Evolutionary conservation across 2,113 vertebrate species (phyloP).

Genomic region (Paralichthys olivaceus): DNA sequence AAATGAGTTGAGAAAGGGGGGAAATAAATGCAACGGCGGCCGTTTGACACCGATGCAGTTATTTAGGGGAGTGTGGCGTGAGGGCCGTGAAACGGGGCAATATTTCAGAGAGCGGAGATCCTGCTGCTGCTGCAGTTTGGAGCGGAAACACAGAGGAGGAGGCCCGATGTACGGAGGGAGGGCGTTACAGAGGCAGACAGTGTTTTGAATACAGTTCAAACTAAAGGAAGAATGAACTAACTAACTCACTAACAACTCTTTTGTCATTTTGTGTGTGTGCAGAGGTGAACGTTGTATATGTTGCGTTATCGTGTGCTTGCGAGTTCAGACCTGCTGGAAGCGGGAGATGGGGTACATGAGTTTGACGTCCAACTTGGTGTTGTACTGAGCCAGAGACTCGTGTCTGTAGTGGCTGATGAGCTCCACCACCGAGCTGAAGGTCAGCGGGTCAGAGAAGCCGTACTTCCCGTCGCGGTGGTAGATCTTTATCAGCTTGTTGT

Average conservation of each 20-base stretch:
- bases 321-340: slow-evolving; percentile 90
- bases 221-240: too few species aligned
- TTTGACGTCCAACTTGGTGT: slow-evolving; percentile 96
- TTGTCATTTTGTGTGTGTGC: not conserved
- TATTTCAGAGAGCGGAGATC: too few species aligned
- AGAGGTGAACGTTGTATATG: not conserved
- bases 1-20: slow-evolving; percentile 1
- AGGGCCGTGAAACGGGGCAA: too few species aligned
- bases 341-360: slow-evolving; percentile 94
- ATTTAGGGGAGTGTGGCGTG: too few species aligned
- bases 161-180: too few species aligned
- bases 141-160: too few species aligned
- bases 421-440: slow-evolving; percentile 94
- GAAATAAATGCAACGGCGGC: slow-evolving; percentile 64
- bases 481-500: slow-evolving; percentile 99
- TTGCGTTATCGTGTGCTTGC: not conserved
- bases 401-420: slow-evolving; percentile 96
- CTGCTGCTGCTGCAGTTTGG: too few species aligned
- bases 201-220: too few species aligned
- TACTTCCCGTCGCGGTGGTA: slow-evolving; percentile 95
- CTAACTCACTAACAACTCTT: too few species aligned
- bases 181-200: not conserved
- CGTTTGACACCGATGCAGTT: too few species aligned
- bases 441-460: slow-evolving; percentile 96
- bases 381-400: slow-evolving; percentile 96